Evolutionary conservation across 92 coral and sea anemone genomes (phyloP).

Genomic region (Parazoanthus darwini): DNA sequence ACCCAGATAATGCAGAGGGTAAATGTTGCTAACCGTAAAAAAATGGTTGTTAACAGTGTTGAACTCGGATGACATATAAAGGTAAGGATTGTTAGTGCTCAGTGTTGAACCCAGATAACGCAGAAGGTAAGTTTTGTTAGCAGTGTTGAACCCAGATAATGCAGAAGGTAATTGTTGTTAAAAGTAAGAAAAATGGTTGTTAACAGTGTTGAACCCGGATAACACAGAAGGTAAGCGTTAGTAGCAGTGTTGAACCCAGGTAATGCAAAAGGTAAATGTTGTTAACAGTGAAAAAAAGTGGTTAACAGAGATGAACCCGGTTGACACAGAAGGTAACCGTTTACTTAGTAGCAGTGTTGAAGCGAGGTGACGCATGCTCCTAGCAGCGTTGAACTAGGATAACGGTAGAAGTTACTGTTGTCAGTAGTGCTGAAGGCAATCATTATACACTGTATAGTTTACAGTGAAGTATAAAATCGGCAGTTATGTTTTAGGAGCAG

Average conservation of each 20-base stretch:
- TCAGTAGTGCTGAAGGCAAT: background rate
- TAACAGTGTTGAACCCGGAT: constrained; percentile 47
- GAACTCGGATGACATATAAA: constrained; percentile 34
- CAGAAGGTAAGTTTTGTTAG: background rate
- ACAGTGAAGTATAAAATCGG: background rate
- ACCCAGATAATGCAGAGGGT: constrained; percentile 35
- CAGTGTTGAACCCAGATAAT: constrained; percentile 17
- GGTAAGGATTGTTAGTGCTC: background rate
- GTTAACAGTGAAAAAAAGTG: background rate
- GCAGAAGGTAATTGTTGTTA: background rate
- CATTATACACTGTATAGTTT: too few relatives aligned
- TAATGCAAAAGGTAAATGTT: constrained; percentile 19
- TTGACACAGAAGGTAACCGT: background rate
- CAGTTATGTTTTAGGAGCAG: too few relatives aligned
- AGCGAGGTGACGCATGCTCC: background rate
- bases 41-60: background rate
- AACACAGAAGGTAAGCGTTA: constrained; percentile 60
- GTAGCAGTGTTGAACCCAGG: constrained; percentile 79
- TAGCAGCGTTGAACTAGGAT: background rate
- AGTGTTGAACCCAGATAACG: constrained; percentile 35
- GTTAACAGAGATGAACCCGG: background rate
- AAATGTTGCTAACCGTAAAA: background rate
- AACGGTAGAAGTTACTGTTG: background rate
- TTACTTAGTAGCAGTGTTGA: background rate
- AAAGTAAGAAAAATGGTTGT: background rate